These are phyloP conservation scores for Heliconius erato DNA, from an alignment of 2,888 invertebrate species.

Conservation along the genomic window DNA sequence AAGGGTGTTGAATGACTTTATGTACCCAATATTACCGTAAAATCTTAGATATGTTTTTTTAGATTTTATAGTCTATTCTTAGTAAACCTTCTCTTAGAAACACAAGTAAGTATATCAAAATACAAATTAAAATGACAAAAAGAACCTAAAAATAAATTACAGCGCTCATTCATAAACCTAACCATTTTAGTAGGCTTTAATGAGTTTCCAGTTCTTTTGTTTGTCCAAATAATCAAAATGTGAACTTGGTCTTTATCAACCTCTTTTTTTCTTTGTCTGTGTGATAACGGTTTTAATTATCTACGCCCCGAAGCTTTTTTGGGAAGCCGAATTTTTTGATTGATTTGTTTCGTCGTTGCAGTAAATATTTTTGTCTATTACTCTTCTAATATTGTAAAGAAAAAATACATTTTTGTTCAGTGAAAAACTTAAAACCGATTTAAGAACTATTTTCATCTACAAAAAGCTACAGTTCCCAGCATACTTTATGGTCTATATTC, in stretches of 20 bases:
- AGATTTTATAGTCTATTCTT: too few species aligned
- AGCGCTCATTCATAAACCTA: background rate
- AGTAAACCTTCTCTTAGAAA: too few species aligned
- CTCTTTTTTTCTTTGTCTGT: background rate
- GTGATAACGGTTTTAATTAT: slow-evolving; percentile 26
- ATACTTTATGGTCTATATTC: too few species aligned
- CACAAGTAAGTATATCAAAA: too few species aligned
- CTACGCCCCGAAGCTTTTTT: background rate
- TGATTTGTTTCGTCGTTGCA: background rate
- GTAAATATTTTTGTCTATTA: background rate
- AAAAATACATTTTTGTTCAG: background rate
- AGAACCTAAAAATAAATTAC: background rate
- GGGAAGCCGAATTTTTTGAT: background rate
- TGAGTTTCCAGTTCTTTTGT: slow-evolving; percentile 20
- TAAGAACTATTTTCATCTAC: background rate
- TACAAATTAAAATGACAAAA: too few species aligned
- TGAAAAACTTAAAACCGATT: background rate
- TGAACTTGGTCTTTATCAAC: background rate
- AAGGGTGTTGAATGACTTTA: too few species aligned
- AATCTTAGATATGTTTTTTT: too few species aligned
- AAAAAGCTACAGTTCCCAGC: too few species aligned
- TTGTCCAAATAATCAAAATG: background rate
- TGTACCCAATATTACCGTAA: too few species aligned
- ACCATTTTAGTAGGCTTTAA: background rate
- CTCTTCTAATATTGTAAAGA: background rate